Evolutionary conservation across 1,140 invertebrate species (phyloP).

Genomic region (Heterodera schachtii): DNA sequence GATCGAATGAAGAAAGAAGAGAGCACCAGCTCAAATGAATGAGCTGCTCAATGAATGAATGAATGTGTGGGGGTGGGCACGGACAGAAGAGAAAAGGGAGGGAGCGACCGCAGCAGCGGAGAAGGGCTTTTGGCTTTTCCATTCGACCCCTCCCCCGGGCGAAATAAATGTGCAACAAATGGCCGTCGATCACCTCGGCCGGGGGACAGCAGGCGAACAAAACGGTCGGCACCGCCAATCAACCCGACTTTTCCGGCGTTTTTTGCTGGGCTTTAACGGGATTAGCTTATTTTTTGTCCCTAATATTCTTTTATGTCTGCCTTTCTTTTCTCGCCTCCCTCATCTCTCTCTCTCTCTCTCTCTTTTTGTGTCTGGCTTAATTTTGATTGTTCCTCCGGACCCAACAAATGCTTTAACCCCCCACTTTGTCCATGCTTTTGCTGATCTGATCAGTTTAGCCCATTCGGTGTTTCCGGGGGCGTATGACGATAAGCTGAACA

Average conservation of each 20-base stretch:
- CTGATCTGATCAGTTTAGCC: no score
- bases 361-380: background rate
- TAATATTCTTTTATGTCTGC: background rate
- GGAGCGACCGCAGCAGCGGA: background rate
- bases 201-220: background rate
- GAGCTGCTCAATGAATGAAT: no score
- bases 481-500: background rate
- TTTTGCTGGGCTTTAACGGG: background rate
- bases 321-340: background rate
- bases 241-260: background rate
- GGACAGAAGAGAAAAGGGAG: background rate
- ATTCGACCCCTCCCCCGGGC: background rate
- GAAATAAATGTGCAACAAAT: background rate
- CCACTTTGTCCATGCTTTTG: background rate
- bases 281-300: background rate
- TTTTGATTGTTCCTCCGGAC: background rate
- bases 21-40: background rate
- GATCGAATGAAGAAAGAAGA: background rate
- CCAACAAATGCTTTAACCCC: background rate
- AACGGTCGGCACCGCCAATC: background rate
- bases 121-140: background rate
- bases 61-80: background rate
- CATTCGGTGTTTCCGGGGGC: background rate
- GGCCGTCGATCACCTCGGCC: no score
- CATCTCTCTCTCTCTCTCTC: background rate